Base-by-base conservation (phyloP, 2,113 vertebrate species). In the Gila orcuttii region DNA sequence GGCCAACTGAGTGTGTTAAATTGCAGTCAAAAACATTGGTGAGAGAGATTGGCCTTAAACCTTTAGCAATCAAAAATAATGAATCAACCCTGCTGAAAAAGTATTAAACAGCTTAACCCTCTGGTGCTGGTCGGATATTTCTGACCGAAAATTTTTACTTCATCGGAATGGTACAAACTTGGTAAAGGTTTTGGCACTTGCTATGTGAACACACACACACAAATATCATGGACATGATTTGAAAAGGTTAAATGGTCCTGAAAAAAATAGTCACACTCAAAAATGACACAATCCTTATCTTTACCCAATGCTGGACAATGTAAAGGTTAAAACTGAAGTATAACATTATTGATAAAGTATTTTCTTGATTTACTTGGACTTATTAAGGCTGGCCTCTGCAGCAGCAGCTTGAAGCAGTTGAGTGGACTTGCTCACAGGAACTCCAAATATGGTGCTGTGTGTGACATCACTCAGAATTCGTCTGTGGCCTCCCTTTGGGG, bases 381-480 rank as follows among this genome's bases (percentile, higher is more conserved):
- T 99, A 95, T 99, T 99, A 93, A 99, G 97, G 87, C 97, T 94
- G 90, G 98, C 98, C 90, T 99, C 97, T 0, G 98, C 98, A 17
- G 98, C 98, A 1, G 98, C 98, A 0, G 98, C 96, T 88, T 99
- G 98, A 68, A 99, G 95, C 50, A 99, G 95, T 93, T 97, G 98
- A 11, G 98, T 99, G 36, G 98, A 99, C 89, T 98, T 98, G 96
- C 98, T 99, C 90, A 96, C 96, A 13, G 98, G 97, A 66, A 99
- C 97, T 3, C 98, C 98, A 4, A 99, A 99, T 36, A 99, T 96
- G 0, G 98, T 94, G 3, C 98, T 99, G 94, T 99, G 98, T 19
- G 98, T 99, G 89, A 99, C 97, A 0, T 99, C 98, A 11, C 98
- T 99, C 87, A 99, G 94, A 89, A 99, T 99, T 86, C 98, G 94